Evolutionary conservation across 2,888 invertebrate genomes (phyloP), one percentile per base, ranked within the genome.

Genomic region (Tipula vernalis): DNA sequence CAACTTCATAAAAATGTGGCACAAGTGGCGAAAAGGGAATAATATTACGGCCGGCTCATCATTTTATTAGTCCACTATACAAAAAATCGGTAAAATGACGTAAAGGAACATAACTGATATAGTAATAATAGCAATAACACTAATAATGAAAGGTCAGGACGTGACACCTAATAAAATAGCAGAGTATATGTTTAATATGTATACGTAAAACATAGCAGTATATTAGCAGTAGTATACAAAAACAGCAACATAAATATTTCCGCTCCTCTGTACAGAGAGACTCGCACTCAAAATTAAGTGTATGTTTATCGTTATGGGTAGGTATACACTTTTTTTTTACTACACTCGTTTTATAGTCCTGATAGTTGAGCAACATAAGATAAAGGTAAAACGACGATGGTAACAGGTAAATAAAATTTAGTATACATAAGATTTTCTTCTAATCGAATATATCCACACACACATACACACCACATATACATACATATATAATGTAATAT

Each of bases 221-320:
- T 4, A n/a, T n/a, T n/a, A 71, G 10, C 18, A 71, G 71, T 6
- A 51, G n/a, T 71, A 71, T 28, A n/a, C n/a, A n/a, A 71, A 71
- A 71, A 71, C 71, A 71, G 71, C 71, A 71, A 71, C 71, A 71
- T 71, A 71, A 71, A 71, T 71, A 71, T 71, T 71, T 71, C 71
- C 71, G 71, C 71, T 71, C 28, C 71, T 12, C n/a, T 51, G 15
- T 51, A 71, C 28, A 71, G 28, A 28, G 28, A 5, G 71, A 18
- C 28, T 71, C 71, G 71, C 71, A 71, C 71, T 71, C 71, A 71
- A 71, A 71, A 71, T 28, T 71, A 71, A 71, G 71, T 71, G 71
- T 71, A 71, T 71, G 51, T 57, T 57, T 57, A 71, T 71, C 71
- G 71, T 71, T 28, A 10, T 57, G 15, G 15, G 51, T 57, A 15